phyloP scores from a whole-genome alignment of 2,113 vertebrate genomes.

The Tetraodon nigroviridis region DNA sequence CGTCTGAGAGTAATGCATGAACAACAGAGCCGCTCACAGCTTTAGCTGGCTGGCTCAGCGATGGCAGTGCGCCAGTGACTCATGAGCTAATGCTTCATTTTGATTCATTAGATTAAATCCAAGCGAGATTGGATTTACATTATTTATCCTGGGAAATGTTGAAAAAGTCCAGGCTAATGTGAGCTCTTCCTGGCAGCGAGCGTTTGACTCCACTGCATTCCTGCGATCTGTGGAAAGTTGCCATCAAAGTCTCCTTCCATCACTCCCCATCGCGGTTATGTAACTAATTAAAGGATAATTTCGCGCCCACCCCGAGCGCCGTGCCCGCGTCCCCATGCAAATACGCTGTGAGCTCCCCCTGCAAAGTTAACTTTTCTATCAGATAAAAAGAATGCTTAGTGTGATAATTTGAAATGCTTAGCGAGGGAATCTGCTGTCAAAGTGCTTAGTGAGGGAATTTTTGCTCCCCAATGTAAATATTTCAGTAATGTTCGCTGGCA shows the following conservation, averaged over 20 bases:
- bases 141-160: slow-evolving; percentile 38
- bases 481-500: slow-evolving; percentile 41
- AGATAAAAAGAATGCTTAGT: slow-evolving; percentile 55
- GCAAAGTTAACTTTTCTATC: slow-evolving; percentile 52
- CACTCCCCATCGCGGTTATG: slow-evolving; percentile 34
- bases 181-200: slow-evolving; percentile 25
- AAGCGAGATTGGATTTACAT: slow-evolving; percentile 49
- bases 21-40: slow-evolving; percentile 32
- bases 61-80: slow-evolving; percentile 40
- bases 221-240: slow-evolving; percentile 21
- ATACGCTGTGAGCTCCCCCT: slow-evolving; percentile 3
- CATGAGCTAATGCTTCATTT: slow-evolving; percentile 32
- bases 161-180: slow-evolving; percentile 37
- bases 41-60: slow-evolving; percentile 25
- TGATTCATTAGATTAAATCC: slow-evolving; percentile 50
- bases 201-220: slow-evolving; percentile 10
- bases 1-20: slow-evolving; percentile 38
- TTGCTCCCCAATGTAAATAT: slow-evolving; percentile 45
- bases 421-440: slow-evolving; percentile 40
- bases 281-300: slow-evolving; percentile 41
- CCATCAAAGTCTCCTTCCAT: slow-evolving; percentile 33
- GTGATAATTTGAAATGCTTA: slow-evolving; percentile 47
- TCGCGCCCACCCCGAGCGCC: slow-evolving; percentile 6
- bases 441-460: slow-evolving; percentile 49
- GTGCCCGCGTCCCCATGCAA: slow-evolving; percentile 7